phyloP scores from a whole-genome alignment of 2,888 invertebrate species.

The Drosophila robusta region DNA sequence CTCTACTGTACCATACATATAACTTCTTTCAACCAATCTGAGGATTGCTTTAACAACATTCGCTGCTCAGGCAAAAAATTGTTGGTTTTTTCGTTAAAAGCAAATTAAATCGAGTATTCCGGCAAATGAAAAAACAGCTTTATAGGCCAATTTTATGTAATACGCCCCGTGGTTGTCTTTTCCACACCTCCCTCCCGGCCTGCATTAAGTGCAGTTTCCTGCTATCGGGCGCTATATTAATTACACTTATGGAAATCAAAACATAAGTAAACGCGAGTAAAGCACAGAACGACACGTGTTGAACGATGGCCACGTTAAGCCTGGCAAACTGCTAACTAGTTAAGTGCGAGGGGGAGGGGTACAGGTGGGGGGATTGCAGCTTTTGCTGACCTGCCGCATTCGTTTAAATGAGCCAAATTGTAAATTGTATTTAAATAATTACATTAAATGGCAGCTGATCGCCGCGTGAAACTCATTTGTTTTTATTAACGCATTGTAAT shows the following conservation, averaged over 20 bases:
- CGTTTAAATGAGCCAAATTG: slow-evolving; percentile 54
- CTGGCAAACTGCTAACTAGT: not conserved
- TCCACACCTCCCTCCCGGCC: not conserved
- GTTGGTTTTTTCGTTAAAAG: not conserved
- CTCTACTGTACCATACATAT: no score
- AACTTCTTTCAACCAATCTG: no score
- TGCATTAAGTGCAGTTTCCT: not conserved
- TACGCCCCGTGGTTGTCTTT: not conserved
- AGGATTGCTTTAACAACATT: not conserved
- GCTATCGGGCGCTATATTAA: slow-evolving; percentile 41
- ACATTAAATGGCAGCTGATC: slow-evolving; percentile 78
- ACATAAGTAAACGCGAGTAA: slow-evolving; percentile 48
- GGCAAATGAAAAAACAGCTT: not conserved
- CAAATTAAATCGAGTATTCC: not conserved
- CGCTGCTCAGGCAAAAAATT: not conserved
- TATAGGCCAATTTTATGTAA: not conserved
- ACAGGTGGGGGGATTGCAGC: not conserved
- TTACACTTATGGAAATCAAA: slow-evolving; percentile 68
- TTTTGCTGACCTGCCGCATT: slow-evolving; percentile 12
- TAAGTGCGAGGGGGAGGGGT: not conserved
- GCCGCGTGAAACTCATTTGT: slow-evolving; percentile 69
- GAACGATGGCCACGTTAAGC: not conserved
- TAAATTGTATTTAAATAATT: slow-evolving; percentile 78
- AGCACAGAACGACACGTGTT: slow-evolving; percentile 53
- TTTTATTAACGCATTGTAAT: slow-evolving; percentile 76